Evolutionary conservation across 1,140 invertebrate genomes (phyloP), one percentile per base, ranked within the genome.

Genomic region (Drosophila setifemur): DNA sequence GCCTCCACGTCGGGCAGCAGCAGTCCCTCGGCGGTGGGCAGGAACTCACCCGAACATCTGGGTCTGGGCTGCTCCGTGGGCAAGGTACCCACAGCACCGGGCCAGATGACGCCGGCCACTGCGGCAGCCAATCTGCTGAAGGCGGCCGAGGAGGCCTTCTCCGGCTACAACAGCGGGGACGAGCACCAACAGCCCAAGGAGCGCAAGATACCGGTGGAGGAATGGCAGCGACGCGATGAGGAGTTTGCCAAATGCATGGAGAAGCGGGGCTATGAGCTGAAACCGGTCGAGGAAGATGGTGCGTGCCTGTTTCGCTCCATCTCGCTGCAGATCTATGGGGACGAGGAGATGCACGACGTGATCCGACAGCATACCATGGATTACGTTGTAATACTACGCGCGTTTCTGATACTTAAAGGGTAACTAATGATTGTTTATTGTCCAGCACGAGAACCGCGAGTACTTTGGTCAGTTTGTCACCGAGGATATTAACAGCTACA

Each of bases 401-500:
- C 6, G 19, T 12, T 2, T 5, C 0, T 16, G 25, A 0, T 11
- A 3, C 8, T 4, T n/a, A 4, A 18, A n/a, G 23, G 9, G 9
- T 19, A 3, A 21, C 2, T 14, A 6, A 37, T 12, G 39, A 4
- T 28, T 7, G 1, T 33, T 7, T 6, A 18, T 14, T 14, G 39
- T 72, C 4, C 53, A 90, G 89, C 78, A 85, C 19, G 95, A 96
- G 85, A 98, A 98, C 91, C 92, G 93, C 37, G 97, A 98, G 90
- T 97, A 97, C 81, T 98, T 96, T 91, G 95, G 95, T n/a, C 96
- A 97, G 76, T 98, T 97, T 92, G 94, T 98, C 11, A 98, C 97
- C 1, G 97, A 98, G 91, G 96, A 98, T 91, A 97, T 98, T 90
- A 94, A 94, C 43, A 95, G 94, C 14, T 98, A 98, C 85, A 93